Conservation (phyloP, 2,113 vertebrate species). For the Picathartes gymnocephalus region DNA sequence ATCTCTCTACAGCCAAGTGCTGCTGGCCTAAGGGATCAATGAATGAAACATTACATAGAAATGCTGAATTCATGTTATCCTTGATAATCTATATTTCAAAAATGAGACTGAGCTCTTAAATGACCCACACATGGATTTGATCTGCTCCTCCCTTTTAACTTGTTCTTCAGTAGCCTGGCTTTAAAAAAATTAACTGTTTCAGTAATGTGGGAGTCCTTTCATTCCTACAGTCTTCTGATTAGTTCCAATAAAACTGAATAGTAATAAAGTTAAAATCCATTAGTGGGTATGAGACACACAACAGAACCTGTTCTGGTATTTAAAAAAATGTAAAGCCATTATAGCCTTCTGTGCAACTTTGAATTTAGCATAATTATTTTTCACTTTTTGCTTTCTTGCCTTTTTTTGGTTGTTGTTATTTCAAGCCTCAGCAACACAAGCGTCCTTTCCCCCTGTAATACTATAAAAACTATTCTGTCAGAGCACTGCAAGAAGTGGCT, state of each 20-base stretch:
- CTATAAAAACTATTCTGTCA: neutral
- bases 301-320: constrained; percentile 19
- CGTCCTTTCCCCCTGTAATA: neutral
- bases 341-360: neutral
- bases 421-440: rapidly evolving
- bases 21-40: constrained; percentile 69
- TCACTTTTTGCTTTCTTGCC: neutral
- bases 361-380: neutral
- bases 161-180: constrained; percentile 62
- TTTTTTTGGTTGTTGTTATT: neutral
- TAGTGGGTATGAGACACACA: constrained; percentile 54
- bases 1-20: constrained; percentile 44
- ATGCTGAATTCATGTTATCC: constrained; percentile 73
- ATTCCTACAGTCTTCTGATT: constrained; percentile 53
- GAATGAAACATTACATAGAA: constrained; percentile 75
- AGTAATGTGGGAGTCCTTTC: constrained; percentile 56
- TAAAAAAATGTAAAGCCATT: neutral
- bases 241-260: constrained; percentile 66
- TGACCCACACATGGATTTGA: constrained; percentile 66
- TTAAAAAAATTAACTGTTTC: constrained; percentile 73
- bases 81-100: constrained; percentile 76
- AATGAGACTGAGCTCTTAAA: constrained; percentile 69
- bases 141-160: constrained; percentile 64
- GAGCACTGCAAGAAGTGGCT: neutral
- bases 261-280: constrained; percentile 66